Conservation (phyloP, 1,140 invertebrate genomes). For the Listronotus oregonensis region DNA sequence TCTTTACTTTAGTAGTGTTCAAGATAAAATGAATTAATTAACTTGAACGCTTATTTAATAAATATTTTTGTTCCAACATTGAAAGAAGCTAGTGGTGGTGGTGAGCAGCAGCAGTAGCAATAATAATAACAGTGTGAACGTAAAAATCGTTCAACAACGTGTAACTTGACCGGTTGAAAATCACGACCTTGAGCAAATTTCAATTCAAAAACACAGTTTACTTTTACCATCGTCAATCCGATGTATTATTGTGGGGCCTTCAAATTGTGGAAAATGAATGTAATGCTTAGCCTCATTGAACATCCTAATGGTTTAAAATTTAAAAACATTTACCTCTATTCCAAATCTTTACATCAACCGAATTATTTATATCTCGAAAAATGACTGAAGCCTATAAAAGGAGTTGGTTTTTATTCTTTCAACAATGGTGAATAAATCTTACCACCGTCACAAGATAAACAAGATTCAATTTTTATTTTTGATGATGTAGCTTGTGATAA, state of each 20-base stretch:
- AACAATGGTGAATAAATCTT: neutral
- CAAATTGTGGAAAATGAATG: conserved; percentile 6
- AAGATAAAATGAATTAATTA: too few relatives aligned
- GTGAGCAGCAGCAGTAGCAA: too few relatives aligned
- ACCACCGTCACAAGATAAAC: neutral
- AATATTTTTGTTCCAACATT: too few relatives aligned
- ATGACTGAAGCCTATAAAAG: too few relatives aligned
- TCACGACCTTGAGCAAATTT: neutral
- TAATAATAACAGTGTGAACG: too few relatives aligned
- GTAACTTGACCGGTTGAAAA: neutral
- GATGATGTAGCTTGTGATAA: conserved; percentile 4
- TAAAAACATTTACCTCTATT: conserved; percentile 1
- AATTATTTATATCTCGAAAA: neutral
- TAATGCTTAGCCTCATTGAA: conserved; percentile 1
- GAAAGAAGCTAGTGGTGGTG: too few relatives aligned
- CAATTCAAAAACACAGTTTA: neutral
- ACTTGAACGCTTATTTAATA: too few relatives aligned
- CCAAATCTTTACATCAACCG: neutral
- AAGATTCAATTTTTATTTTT: conserved; percentile 2
- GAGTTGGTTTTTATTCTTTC: too few relatives aligned
- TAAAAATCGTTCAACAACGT: too few relatives aligned
- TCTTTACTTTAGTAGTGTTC: too few relatives aligned
- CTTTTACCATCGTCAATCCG: conserved; percentile 3
- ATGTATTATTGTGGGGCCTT: neutral
- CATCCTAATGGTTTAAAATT: neutral